Conservation (phyloP, 2,797 vertebrate genomes). For the Hozukius guyotensis region DNA sequence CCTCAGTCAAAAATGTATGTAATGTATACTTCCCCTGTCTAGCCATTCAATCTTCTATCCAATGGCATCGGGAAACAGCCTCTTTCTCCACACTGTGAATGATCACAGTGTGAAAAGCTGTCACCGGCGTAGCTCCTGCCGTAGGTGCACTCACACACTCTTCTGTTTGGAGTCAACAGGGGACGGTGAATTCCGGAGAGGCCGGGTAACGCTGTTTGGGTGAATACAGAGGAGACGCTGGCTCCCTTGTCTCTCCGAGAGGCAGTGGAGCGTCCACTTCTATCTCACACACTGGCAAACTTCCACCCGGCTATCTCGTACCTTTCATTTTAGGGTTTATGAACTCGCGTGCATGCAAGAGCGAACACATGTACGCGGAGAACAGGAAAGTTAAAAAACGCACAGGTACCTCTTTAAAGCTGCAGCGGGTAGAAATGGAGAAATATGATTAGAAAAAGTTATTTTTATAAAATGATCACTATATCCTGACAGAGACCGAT, state of each 20-base stretch:
- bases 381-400: conserved; percentile 60
- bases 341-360: conserved; percentile 72
- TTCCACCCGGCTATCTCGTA: conserved; percentile 67
- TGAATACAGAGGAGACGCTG: conserved; percentile 55
- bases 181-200: conserved; percentile 45
- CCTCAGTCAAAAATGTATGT: background rate
- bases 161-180: conserved; percentile 56
- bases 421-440: no score
- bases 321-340: conserved; percentile 76
- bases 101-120: conserved; percentile 36
- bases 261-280: conserved; percentile 68
- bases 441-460: no score
- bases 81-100: conserved; percentile 11
- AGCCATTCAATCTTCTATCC: background rate
- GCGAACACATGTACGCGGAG: conserved; percentile 52
- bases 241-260: conserved; percentile 63
- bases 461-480: no score
- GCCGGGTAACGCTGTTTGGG: conserved; percentile 40
- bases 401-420: background rate
- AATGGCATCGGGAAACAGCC: background rate
- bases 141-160: conserved; percentile 8
- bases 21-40: background rate
- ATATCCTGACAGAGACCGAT: no score
- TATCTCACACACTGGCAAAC: conserved; percentile 69
- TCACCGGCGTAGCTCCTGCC: background rate